Conservation (phyloP, 2,797 vertebrate species). For the Euthynnus affinis region DNA sequence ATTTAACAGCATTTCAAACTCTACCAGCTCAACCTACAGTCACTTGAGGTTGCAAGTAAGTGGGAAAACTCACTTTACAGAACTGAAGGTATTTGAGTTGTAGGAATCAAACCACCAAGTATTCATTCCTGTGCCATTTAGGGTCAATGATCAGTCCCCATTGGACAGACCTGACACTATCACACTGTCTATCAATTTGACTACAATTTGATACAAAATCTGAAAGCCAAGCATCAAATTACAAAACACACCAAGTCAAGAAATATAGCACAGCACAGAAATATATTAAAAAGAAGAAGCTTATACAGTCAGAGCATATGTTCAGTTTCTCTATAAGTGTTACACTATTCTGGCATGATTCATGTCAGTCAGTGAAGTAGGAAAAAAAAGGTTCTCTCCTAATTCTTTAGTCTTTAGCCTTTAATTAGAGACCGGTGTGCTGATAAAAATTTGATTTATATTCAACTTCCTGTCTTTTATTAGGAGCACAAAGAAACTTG, state of each 20-base stretch:
- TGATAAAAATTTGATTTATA: constrained; percentile 74
- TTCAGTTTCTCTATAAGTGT: too few relatives aligned
- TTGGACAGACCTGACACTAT: background rate
- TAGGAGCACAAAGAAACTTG: constrained; percentile 83
- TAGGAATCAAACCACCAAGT: background rate
- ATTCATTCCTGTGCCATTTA: background rate
- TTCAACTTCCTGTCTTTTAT: constrained; percentile 82
- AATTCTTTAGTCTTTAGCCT: constrained; percentile 29
- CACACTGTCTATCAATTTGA: background rate
- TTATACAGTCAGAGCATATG: too few relatives aligned
- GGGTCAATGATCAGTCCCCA: background rate
- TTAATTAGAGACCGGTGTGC: constrained; percentile 70
- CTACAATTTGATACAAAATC: background rate
- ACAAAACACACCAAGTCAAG: background rate
- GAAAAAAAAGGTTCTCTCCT: constrained; percentile 32
- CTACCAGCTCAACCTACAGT: constrained; percentile 19
- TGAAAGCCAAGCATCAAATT: background rate
- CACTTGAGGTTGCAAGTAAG: background rate
- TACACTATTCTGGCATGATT: constrained; percentile 2
- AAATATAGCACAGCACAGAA: background rate
- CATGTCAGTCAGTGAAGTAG: constrained; percentile 34
- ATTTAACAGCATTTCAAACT: constrained; percentile 16
- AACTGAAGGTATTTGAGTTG: background rate
- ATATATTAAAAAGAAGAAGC: background rate
- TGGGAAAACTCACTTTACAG: background rate